phyloP scores from a whole-genome alignment of 2,113 vertebrate genomes.

The Pontoporia blainvillei region DNA sequence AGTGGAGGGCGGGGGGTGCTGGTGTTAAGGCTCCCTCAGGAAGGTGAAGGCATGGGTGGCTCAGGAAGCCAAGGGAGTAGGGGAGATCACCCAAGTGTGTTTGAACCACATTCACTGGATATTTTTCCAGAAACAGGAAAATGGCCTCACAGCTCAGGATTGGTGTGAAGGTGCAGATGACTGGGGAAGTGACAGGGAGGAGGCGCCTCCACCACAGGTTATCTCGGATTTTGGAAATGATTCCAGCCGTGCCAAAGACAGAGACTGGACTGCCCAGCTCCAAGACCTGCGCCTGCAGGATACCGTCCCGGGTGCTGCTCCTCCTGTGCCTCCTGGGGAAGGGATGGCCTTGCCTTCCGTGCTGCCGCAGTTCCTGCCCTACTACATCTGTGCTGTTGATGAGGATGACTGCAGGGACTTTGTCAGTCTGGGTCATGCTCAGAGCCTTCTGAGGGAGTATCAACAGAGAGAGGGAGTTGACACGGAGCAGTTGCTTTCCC shows the following conservation, averaged over 20 bases:
- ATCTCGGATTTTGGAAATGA: not conserved
- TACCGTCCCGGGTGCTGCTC: not conserved
- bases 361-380: constrained; percentile 78
- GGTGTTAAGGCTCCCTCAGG: not conserved
- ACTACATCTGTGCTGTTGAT: constrained; percentile 85
- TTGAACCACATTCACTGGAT: not conserved
- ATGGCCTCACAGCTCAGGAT: constrained; percentile 57
- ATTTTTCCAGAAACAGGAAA: constrained; percentile 63
- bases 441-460: constrained; percentile 83
- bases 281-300: constrained; percentile 77
- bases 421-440: constrained; percentile 77
- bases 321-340: not conserved
- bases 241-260: not conserved
- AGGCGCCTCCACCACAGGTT: not conserved
- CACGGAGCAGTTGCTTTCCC: constrained; percentile 73
- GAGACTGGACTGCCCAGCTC: constrained; percentile 76
- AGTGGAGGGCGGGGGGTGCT: not conserved
- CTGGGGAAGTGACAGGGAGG: constrained; percentile 81
- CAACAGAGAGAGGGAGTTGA: constrained; percentile 81
- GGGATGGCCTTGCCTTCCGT: rapidly evolving
- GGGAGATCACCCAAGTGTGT: not conserved
- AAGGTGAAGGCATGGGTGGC: not conserved
- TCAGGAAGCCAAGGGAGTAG: not conserved
- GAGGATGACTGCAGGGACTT: constrained; percentile 80
- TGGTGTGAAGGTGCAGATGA: constrained; percentile 89